Evolutionary conservation across 2,797 vertebrate species (phyloP).

Genomic region (Coregonus sp.): DNA sequence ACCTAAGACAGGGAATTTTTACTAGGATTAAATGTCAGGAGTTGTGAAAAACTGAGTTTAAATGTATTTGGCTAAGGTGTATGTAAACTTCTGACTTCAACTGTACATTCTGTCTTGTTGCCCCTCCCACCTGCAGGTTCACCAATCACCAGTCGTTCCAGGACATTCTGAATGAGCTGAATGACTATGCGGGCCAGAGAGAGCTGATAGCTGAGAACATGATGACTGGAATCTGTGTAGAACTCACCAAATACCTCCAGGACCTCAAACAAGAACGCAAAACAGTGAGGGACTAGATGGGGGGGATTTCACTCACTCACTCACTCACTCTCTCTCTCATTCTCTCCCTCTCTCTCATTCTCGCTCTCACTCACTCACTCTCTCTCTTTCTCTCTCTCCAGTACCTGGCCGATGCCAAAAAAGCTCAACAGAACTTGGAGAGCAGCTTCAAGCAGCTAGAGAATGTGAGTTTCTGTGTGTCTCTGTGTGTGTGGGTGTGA

Average conservation of each 20-base stretch:
- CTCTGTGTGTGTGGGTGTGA: neutral
- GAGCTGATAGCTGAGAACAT: conserved; percentile 94
- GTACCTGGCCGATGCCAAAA: conserved; percentile 82
- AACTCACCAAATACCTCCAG: conserved; percentile 86
- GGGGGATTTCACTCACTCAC: neutral
- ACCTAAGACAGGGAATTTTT: too few species aligned
- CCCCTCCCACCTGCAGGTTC: conserved; percentile 75
- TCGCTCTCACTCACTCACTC: neutral
- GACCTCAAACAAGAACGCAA: conserved; percentile 93
- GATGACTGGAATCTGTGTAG: conserved; percentile 83
- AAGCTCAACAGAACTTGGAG: conserved; percentile 85
- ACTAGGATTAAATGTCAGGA: too few species aligned
- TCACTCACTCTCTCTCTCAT: neutral
- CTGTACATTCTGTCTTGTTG: neutral
- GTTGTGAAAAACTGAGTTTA: too few species aligned
- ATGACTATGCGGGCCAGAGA: conserved; percentile 90
- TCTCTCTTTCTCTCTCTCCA: conserved; percentile 35
- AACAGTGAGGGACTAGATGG: conserved; percentile 75
- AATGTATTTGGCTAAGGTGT: too few species aligned
- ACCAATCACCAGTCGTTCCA: conserved; percentile 90
- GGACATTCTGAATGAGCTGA: conserved; percentile 91
- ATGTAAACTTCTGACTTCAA: too few species aligned
- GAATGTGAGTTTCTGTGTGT: conserved; percentile 74
- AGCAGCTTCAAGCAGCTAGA: conserved; percentile 83
- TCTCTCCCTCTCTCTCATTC: neutral